phyloP scores from a whole-genome alignment of 2,888 invertebrate genomes.

The Acrocera orbiculus region DNA sequence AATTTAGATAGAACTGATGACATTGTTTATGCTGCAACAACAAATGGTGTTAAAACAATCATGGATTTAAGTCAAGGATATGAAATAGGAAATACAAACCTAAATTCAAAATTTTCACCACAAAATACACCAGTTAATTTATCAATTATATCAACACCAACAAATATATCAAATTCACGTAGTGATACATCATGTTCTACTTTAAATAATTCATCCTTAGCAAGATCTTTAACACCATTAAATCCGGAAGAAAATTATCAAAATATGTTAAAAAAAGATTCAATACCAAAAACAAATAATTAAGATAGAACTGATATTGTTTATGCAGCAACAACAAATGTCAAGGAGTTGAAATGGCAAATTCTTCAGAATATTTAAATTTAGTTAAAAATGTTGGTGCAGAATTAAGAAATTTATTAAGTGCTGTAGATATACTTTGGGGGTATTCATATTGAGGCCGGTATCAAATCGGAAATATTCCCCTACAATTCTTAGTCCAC shows the following conservation, averaged over 20 bases:
- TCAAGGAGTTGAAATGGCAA: slow-evolving; percentile 66
- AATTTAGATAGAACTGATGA: slow-evolving; percentile 58
- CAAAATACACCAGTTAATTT: too few species aligned
- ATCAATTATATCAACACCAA: slow-evolving; percentile 16
- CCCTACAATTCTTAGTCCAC: too few species aligned
- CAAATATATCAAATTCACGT: slow-evolving; percentile 14
- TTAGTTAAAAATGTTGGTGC: slow-evolving; percentile 63
- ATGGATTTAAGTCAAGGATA: slow-evolving; percentile 71
- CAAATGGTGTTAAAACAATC: slow-evolving; percentile 75
- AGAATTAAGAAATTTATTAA: slow-evolving; percentile 59
- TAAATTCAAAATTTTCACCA: slow-evolving; percentile 11
- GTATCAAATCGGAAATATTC: too few species aligned
- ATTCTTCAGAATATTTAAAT: slow-evolving; percentile 48
- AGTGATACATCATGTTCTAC: slow-evolving; percentile 13
- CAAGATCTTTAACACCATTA: slow-evolving; percentile 16
- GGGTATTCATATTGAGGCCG: too few species aligned
- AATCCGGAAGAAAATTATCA: slow-evolving; percentile 15
- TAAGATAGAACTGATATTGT: slow-evolving; percentile 62
- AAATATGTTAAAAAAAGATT: not conserved
- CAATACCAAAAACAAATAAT: slow-evolving; percentile 39
- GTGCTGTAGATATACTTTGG: slow-evolving; percentile 72
- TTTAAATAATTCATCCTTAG: slow-evolving; percentile 18
- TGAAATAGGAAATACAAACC: slow-evolving; percentile 2
- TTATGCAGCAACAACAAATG: slow-evolving; percentile 74
- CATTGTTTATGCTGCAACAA: slow-evolving; percentile 74